phyloP scores from a whole-genome alignment of 2,797 vertebrate species.

The Hipposideros larvatus region DNA sequence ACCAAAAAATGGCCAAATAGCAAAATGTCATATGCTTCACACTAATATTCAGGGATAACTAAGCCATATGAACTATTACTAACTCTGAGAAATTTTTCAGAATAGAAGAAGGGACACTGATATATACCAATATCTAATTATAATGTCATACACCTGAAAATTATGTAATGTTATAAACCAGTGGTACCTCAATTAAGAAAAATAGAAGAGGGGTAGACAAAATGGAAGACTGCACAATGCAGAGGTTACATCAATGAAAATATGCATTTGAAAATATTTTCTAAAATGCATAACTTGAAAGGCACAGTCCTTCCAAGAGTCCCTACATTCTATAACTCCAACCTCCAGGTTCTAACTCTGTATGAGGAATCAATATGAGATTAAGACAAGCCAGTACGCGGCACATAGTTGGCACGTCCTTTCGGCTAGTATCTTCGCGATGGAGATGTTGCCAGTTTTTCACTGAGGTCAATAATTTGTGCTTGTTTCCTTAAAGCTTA shows the following conservation, averaged over 20 bases:
- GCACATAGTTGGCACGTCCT: background rate
- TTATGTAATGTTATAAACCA: background rate
- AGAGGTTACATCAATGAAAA: background rate
- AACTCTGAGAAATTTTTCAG: slow-evolving; percentile 51
- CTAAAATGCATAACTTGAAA: slow-evolving; percentile 34
- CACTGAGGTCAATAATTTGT: slow-evolving; percentile 44
- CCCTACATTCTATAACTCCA: background rate
- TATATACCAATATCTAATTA: background rate
- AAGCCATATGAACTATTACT: background rate
- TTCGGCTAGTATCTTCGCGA: slow-evolving; percentile 3
- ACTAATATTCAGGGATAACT: slow-evolving; percentile 34
- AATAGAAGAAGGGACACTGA: background rate
- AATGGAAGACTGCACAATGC: background rate
- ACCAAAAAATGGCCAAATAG: background rate
- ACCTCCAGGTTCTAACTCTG: background rate
- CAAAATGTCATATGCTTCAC: slow-evolving; percentile 42
- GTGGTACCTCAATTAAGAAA: background rate
- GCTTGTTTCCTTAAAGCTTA: slow-evolving; percentile 58
- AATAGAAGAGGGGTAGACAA: background rate
- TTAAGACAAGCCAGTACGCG: background rate
- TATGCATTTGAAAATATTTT: slow-evolving; percentile 2
- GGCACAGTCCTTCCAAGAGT: slow-evolving; percentile 23
- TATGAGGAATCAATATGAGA: slow-evolving; percentile 1
- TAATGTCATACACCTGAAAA: background rate
- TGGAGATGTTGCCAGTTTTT: slow-evolving; percentile 9